Conservation (phyloP, 2,888 invertebrate species). For the Bellardia pandia region DNA sequence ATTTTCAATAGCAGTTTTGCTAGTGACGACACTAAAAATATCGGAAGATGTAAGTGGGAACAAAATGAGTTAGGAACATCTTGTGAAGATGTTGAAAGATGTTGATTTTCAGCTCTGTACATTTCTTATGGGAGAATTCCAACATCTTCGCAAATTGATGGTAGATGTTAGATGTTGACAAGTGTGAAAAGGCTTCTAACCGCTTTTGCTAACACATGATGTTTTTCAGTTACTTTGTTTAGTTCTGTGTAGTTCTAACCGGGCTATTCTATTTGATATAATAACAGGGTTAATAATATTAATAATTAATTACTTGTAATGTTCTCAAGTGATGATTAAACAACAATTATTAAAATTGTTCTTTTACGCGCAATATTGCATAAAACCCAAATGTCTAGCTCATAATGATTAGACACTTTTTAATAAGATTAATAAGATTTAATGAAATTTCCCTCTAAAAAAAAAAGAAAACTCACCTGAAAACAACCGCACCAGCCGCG, state of each 20-base stretch:
- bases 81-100: no score
- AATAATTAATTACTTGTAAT: background rate
- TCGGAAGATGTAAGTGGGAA: no score
- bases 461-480: slow-evolving; percentile 86
- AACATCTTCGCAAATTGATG: no score
- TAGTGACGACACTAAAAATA: no score
- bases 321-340: background rate
- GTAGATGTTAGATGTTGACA: no score
- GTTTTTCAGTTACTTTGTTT: no score
- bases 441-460: background rate
- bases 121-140: no score
- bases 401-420: slow-evolving; percentile 6
- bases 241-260: background rate
- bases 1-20: no score
- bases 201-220: no score
- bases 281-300: slow-evolving; percentile 26
- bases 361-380: background rate
- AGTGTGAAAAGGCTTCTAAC: no score
- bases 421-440: background rate
- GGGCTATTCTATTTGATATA: background rate
- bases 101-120: no score
- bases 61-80: no score
- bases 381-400: slow-evolving; percentile 10
- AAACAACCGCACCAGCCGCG: slow-evolving; percentile 91
- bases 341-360: background rate